These are phyloP conservation scores for Tridacna gigas DNA, from an alignment of 2,888 invertebrate species.

Conservation along the genomic window DNA sequence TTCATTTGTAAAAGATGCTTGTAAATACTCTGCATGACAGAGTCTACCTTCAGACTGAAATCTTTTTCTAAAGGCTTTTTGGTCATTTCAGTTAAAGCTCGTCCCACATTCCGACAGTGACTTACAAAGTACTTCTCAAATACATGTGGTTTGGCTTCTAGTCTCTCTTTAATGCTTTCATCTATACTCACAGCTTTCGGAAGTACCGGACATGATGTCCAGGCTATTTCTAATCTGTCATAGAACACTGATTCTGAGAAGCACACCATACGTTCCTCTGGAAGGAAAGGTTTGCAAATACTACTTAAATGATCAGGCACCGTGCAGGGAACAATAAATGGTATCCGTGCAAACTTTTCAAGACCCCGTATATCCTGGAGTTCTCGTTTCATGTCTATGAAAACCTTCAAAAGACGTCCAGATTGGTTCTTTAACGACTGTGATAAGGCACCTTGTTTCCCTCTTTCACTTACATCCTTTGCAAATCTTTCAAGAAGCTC, in stretches of 20 bases:
- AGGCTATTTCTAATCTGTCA: conserved; percentile 13
- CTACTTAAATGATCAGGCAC: neutral
- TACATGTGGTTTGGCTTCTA: neutral
- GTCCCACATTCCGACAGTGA: conserved; percentile 14
- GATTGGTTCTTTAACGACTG: conserved; percentile 32
- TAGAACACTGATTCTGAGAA: conserved; percentile 25
- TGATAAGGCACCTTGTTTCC: conserved; percentile 22
- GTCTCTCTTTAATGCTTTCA: neutral
- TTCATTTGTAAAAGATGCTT: neutral
- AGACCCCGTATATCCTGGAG: neutral
- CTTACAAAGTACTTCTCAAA: neutral
- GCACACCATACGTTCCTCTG: conserved; percentile 4
- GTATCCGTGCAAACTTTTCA: neutral
- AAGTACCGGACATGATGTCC: conserved; percentile 30
- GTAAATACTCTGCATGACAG: conserved; percentile 27
- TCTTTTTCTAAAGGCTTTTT: neutral
- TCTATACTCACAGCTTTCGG: neutral
- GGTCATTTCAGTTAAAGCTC: neutral
- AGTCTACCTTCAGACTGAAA: neutral
- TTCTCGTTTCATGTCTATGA: conserved; percentile 25
- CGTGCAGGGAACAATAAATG: neutral
- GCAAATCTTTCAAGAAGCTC: conserved; percentile 58
- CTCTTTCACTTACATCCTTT: conserved; percentile 30
- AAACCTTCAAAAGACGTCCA: conserved; percentile 27
- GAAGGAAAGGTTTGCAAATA: neutral